Base-by-base conservation (phyloP, 2,888 invertebrate genomes). In the Aradus depressus region DNA sequence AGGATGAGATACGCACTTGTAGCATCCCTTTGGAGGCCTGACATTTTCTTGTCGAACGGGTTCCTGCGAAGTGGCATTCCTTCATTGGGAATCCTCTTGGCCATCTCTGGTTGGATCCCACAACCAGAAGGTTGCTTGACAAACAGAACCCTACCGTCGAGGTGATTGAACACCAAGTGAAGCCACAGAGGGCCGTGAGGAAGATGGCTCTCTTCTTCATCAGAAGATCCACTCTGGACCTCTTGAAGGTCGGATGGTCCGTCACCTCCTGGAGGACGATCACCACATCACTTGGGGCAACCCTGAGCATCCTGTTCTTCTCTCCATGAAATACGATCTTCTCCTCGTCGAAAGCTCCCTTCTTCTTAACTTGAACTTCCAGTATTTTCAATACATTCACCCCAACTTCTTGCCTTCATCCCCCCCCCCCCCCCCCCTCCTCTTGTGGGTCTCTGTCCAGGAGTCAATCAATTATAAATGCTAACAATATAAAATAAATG, bases 121-220 rank as follows among this genome's bases (percentile, higher is more conserved):
- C 84, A 78, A 14, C 92, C 93, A 4, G 86, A 76, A 45, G 79
- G 74, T 61, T 81, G 82, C 66, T 76, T 80, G 49, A 96, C 74
- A 47, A 90, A 72, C 54, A 95, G 70, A 63, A 84, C 80, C 42
- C 92, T 75, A 1, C 87, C 90, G 71, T 95, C 93, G 60, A 96
- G 74, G 68, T 95, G 93, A 64, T 81, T 81, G n/a, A 95, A 70
- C 42, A 81, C 75, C 68, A 88, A 81, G 52, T 73, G 68, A 91
- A 88, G 4, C 95, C 95, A 70, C 93, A 93, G 8, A 95, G 71
- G 12, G 95, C 89, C 67, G 96, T 91, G 3, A 88, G 85, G 45
- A 95, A 69, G 35, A 80, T 78, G 35, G 95, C 77, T 52, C 76
- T 80, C 63, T 82, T 79, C 57, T 78, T 80, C 69, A 89, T 78